Evolutionary conservation across 2,888 invertebrate genomes (phyloP).

Genomic region (Acanthosoma haemorrhoidale): DNA sequence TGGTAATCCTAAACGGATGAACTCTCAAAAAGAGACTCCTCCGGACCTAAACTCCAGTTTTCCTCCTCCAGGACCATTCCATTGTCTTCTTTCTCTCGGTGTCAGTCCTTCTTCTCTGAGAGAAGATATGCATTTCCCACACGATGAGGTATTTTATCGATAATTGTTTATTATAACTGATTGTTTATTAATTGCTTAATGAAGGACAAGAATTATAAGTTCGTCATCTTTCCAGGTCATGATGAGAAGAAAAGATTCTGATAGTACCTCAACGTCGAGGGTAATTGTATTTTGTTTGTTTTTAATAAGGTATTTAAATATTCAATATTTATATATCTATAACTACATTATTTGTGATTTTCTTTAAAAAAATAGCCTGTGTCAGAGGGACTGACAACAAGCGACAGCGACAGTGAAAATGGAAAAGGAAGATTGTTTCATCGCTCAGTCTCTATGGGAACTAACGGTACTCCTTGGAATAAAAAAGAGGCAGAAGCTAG

Average conservation of each 20-base stretch:
- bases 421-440: constrained; percentile 63
- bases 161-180: not conserved
- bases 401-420: constrained; percentile 49
- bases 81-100: constrained; percentile 55
- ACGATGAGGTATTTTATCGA: constrained; percentile 25
- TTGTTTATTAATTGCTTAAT: not conserved
- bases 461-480: constrained; percentile 57
- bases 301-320: not conserved
- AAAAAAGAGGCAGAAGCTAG: constrained; percentile 55
- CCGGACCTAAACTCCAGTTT: constrained; percentile 49
- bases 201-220: not conserved
- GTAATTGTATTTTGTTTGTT: constrained; percentile 11
- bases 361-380: constrained; percentile 35
- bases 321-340: not conserved
- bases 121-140: constrained; percentile 36
- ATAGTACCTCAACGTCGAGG: constrained; percentile 24
- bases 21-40: constrained; percentile 46
- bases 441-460: constrained; percentile 82
- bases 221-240: constrained; percentile 32
- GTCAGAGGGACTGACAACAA: constrained; percentile 37
- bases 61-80: constrained; percentile 55
- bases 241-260: constrained; percentile 36
- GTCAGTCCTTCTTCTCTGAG: constrained; percentile 43
- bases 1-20: constrained; percentile 49
- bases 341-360: not conserved